Base-by-base conservation (phyloP, 2,888 invertebrate species). In the Mellilla xanthometata region DNA sequence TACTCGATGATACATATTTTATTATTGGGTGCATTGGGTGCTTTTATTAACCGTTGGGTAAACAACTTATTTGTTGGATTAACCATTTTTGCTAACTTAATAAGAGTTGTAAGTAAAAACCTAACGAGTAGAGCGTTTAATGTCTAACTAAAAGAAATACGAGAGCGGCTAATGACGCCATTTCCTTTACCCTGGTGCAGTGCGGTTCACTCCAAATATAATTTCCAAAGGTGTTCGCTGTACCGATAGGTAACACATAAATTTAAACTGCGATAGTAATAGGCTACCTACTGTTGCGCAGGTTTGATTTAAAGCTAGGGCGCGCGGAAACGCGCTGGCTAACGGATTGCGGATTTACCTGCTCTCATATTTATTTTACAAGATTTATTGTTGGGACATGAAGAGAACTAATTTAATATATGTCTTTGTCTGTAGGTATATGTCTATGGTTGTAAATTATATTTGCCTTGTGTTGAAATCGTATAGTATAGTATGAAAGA, bases 161-260 rank as follows among this genome's bases (percentile, higher is more conserved):
- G 81, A 76, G 81, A 76, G 72, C 79, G 80, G 72, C 81, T 87
- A 86, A 87, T 85, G 86, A 86, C 73, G 76, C 78, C 66, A 86
- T 86, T 86, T 87, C 87, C 86, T 80, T 69, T 68, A 65, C 63
- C 68, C 65, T 57, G 58, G 77, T 75, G 85, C 81, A 81, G 56
- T 86, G 85, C 83, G 80, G 79, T 68, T 67, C 61, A 64, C 60
- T 72, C 72, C 73, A 81, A 84, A 84, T 83, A 83, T 81, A 80
- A 84, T 82, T 78, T 81, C 68, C 72, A 77, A 81, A 81, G 76
- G 78, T 80, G 78, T 73, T 80, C 72, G 59, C 64, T 81, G 77
- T 74, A 62, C 65, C 80, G 79, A 85, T 81, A 81, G 81, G 74
- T 78, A 81, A 78, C 79, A 77, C 82, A 82, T 86, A 85, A 83